Conservation (phyloP, 2,113 vertebrate genomes). For the Barnardius zonarius region DNA sequence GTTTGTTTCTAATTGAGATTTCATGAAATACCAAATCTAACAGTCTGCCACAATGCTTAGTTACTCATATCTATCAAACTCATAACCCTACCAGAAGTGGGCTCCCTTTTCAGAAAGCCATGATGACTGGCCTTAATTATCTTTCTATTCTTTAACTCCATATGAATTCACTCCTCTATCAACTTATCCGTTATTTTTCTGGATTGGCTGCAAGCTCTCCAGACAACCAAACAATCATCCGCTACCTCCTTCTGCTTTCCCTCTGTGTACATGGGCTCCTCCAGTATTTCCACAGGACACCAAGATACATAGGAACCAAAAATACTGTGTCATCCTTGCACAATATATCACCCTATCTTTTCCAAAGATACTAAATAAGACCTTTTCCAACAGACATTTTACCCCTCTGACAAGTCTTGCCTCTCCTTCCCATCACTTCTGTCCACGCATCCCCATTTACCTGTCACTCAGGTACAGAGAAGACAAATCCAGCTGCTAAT, state of each 20-base stretch:
- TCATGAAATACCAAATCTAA: not conserved
- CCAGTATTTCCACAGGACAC: accelerated
- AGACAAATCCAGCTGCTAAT: not conserved
- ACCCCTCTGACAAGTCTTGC: not conserved
- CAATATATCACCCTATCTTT: not conserved
- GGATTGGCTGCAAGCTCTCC: not conserved
- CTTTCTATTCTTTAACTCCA: not conserved
- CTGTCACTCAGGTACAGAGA: not conserved
- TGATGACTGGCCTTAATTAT: not conserved
- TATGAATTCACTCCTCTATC: not conserved
- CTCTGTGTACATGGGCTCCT: not conserved
- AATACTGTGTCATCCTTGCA: not conserved
- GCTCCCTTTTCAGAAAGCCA: not conserved
- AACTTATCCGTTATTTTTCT: not conserved
- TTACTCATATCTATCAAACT: not conserved
- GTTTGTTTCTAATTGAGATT: not conserved
- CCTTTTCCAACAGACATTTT: not conserved
- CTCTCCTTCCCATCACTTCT: not conserved
- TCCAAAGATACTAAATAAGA: not conserved
- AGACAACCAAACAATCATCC: not conserved
- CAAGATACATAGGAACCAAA: accelerated
- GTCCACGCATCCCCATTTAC: not conserved
- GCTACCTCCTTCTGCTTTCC: not conserved
- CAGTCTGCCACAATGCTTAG: not conserved
- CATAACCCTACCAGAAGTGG: not conserved